These are phyloP conservation scores for Zosterops lateralis DNA, from an alignment of 2,113 vertebrate genomes.

Conservation along the genomic window DNA sequence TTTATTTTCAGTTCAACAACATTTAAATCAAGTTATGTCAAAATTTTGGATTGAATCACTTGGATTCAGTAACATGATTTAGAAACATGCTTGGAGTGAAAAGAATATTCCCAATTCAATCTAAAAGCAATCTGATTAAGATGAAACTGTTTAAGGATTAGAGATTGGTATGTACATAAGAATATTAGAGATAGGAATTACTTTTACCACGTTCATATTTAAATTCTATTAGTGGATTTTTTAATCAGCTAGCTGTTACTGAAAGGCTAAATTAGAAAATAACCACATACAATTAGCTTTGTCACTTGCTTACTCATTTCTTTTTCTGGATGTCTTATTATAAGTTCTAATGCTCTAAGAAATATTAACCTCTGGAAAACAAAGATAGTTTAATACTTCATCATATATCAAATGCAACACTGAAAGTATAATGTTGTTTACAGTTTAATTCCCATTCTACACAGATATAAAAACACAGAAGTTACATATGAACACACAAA, in stretches of 20 bases:
- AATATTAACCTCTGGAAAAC: not conserved
- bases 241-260: not conserved
- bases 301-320: not conserved
- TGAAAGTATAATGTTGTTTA: not conserved
- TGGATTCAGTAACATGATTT: not conserved
- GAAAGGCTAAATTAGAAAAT: not conserved
- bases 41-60: not conserved
- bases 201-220: not conserved
- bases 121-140: slow-evolving; percentile 9
- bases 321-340: not conserved
- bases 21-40: not conserved
- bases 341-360: not conserved
- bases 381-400: not conserved
- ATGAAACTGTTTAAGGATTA: not conserved
- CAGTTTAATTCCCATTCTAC: not conserved
- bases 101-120: not conserved
- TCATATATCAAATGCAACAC: not conserved
- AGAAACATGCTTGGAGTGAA: not conserved
- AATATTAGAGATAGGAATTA: not conserved
- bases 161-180: not conserved
- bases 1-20: not conserved
- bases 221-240: not conserved
- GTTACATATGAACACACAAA: fast-evolving
- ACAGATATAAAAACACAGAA: not conserved
- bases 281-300: not conserved